Percentiles rank a stretch among this genome's conserved stretches.
phyloP scores from a whole-genome alignment of 1,140 invertebrate genomes.

The Brachystomella parvula region DNA sequence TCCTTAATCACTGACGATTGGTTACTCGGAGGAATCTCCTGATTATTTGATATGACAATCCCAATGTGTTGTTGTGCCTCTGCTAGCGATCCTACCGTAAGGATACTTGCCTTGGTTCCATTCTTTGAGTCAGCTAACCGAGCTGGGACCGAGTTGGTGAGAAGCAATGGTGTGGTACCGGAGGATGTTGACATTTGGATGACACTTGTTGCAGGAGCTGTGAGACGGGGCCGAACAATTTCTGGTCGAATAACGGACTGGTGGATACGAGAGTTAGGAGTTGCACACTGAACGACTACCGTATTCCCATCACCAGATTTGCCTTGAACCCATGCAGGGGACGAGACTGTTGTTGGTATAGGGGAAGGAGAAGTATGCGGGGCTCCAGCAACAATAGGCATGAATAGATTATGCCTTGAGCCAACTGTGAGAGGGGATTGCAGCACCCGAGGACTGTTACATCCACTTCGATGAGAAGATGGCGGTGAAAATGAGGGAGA shows the following conservation, averaged over 20 bases:
- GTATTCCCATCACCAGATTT: conserved; percentile 18
- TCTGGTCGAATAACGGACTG: conserved; percentile 41
- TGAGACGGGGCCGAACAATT: conserved; percentile 40
- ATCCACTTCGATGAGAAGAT: conserved; percentile 47
- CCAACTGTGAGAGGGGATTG: conserved; percentile 56
- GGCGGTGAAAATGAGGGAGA: conserved; percentile 78
- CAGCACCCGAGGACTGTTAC: conserved; percentile 52
- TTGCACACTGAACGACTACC: conserved; percentile 19
- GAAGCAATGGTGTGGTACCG: conserved; percentile 8
- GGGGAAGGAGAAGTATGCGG: conserved; percentile 40
- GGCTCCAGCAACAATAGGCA: conserved; percentile 60
- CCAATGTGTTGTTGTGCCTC: conserved; percentile 20
- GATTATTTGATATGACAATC: conserved; percentile 25
- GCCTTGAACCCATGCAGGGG: conserved; percentile 30
- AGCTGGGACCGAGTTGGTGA: conserved; percentile 8
- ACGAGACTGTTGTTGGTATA: conserved; percentile 41
- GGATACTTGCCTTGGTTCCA: background rate
- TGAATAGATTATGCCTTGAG: conserved; percentile 68
- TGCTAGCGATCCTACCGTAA: background rate
- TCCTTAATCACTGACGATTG: conserved; percentile 7
- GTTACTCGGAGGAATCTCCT: background rate
- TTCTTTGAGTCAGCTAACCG: too few species aligned
- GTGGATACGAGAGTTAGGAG: background rate
- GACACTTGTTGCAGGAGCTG: conserved; percentile 59
- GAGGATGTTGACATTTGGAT: conserved; percentile 64